Conservation (phyloP, 2,113 vertebrate species). For the Nothobranchius furzeri region DNA sequence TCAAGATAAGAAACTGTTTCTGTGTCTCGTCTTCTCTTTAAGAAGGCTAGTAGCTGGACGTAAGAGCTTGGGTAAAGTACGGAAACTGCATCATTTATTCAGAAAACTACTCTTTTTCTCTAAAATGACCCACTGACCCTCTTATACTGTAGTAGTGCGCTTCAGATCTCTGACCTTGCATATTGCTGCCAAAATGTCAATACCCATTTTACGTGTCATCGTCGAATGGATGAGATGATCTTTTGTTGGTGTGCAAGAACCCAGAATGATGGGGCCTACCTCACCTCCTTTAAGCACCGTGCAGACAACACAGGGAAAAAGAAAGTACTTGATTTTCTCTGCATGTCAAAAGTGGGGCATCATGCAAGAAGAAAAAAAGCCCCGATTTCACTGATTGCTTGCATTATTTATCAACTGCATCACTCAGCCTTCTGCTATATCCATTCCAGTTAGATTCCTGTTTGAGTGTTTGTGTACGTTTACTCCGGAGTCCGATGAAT, state of each 20-base stretch:
- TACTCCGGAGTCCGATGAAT: conserved; percentile 21
- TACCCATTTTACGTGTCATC: conserved; percentile 35
- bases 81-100: conserved; percentile 61
- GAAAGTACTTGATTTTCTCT: conserved; percentile 41
- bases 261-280: conserved; percentile 15
- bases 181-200: conserved; percentile 45
- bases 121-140: conserved; percentile 51
- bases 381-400: conserved; percentile 53
- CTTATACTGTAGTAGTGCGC: not conserved
- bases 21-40: conserved; percentile 55
- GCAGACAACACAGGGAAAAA: conserved; percentile 36
- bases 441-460: conserved; percentile 9
- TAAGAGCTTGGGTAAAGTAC: conserved; percentile 53
- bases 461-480: conserved; percentile 11
- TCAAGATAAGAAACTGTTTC: conserved; percentile 69
- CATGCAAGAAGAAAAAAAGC: conserved; percentile 48
- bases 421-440: conserved; percentile 78
- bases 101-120: conserved; percentile 54
- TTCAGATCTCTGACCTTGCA: conserved; percentile 52
- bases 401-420: conserved; percentile 71
- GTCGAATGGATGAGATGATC: conserved; percentile 31
- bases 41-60: conserved; percentile 57
- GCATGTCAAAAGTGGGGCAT: conserved; percentile 73
- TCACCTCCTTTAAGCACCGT: not conserved
- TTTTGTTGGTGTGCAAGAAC: conserved; percentile 28